Conservation (phyloP, 2,797 vertebrate species). For the Tapirus indicus region DNA sequence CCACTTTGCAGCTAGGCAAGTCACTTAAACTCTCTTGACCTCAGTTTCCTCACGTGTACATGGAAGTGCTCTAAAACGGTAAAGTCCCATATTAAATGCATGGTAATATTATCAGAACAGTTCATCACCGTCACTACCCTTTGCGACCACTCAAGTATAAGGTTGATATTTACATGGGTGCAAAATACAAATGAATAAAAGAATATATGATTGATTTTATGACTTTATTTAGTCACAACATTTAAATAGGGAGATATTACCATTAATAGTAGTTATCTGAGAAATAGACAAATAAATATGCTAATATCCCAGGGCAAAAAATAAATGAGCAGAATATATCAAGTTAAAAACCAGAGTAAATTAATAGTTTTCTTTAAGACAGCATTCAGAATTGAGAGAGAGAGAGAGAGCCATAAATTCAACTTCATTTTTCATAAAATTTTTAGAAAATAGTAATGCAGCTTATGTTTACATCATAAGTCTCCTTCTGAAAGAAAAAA, state of each 20-base stretch:
- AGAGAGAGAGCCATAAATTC: background rate
- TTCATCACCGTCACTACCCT: background rate
- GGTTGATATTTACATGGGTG: background rate
- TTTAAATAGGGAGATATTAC: background rate
- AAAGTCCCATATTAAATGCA: background rate
- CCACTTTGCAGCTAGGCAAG: background rate
- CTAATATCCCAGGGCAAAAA: background rate
- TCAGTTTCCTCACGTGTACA: slow-evolving; percentile 50
- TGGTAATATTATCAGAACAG: background rate
- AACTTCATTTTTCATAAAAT: background rate
- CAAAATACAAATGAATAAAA: slow-evolving; percentile 52
- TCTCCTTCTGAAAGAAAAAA: background rate
- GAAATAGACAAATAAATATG: background rate
- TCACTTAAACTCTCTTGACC: slow-evolving; percentile 47
- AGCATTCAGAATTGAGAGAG: slow-evolving; percentile 25
- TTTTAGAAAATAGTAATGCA: background rate
- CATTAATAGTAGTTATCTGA: background rate
- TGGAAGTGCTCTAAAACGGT: slow-evolving; percentile 50
- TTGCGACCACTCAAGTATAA: background rate
- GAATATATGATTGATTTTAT: slow-evolving; percentile 48
- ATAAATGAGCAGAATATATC: background rate
- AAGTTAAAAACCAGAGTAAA: slow-evolving; percentile 3
- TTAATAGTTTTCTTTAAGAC: background rate
- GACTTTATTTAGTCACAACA: background rate
- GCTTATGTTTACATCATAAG: background rate